phyloP scores from a whole-genome alignment of 2,797 vertebrate genomes.

The Tarsius wallacei region DNA sequence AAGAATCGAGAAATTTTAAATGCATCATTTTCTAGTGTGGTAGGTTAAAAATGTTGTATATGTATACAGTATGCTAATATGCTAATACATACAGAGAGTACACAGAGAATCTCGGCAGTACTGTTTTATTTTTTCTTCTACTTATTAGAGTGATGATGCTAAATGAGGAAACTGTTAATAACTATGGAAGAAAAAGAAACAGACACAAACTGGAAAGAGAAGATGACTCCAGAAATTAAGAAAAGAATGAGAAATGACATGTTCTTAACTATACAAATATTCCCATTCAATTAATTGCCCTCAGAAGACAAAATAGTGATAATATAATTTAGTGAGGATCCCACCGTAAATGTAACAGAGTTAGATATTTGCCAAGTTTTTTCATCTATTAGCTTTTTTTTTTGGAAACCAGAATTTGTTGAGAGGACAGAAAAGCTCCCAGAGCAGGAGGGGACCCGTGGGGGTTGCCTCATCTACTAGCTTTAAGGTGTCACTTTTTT shows the following conservation, averaged over 20 bases:
- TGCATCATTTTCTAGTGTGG: not conserved
- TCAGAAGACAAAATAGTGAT: slow-evolving; percentile 20
- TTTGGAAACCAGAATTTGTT: no score
- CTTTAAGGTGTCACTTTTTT: not conserved
- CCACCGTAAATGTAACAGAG: not conserved
- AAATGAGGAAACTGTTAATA: not conserved
- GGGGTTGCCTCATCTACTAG: not conserved
- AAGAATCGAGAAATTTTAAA: not conserved
- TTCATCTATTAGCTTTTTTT: not conserved
- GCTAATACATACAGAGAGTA: not conserved
- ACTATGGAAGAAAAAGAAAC: not conserved
- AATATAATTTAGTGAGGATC: not conserved
- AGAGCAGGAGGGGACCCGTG: no score
- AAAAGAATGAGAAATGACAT: slow-evolving; percentile 22
- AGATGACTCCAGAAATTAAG: not conserved
- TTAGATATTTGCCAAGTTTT: not conserved
- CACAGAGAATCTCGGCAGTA: not conserved
- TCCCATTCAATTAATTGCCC: slow-evolving; percentile 7
- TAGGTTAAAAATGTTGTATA: not conserved
- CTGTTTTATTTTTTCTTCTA: not conserved
- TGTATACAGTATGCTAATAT: not conserved
- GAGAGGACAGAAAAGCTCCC: no score
- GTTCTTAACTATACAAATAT: not conserved
- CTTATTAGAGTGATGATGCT: not conserved
- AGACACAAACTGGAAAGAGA: not conserved